A percentile compares a stretch with the other conserved stretches of the same genome.
phyloP scores from a whole-genome alignment of 92 coral and sea anemone species.

The Phymanthus crucifer region DNA sequence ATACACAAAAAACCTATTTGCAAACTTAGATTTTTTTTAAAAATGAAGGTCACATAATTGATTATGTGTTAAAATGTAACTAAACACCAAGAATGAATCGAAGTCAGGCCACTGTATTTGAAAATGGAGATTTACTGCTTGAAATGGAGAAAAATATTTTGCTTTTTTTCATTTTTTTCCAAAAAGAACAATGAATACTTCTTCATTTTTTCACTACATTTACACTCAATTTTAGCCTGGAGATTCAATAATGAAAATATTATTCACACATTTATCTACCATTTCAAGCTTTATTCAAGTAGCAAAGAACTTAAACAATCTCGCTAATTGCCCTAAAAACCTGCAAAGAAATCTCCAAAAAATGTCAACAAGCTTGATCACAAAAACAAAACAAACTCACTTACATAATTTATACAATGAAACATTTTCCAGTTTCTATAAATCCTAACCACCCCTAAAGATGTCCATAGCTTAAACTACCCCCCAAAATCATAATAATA shows the following conservation, averaged over 20 bases:
- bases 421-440: too few species aligned
- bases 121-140: neutral
- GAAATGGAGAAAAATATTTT: neutral
- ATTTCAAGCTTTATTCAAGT: neutral
- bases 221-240: too few species aligned
- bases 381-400: neutral
- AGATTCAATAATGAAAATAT: too few species aligned
- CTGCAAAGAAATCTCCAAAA: neutral
- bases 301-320: neutral
- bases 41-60: neutral
- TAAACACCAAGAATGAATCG: neutral
- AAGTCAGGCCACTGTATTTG: neutral
- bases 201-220: neutral
- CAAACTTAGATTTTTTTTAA: neutral
- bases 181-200: neutral
- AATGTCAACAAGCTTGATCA: constrained; percentile 15
- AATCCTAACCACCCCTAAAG: too few species aligned
- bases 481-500: neutral
- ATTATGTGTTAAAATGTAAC: neutral
- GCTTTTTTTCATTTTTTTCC: neutral
- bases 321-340: constrained; percentile 1
- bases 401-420: constrained; percentile 22
- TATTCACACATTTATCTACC: neutral
- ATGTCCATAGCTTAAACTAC: neutral
- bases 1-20: neutral